phyloP scores from a whole-genome alignment of 1,140 invertebrate species.

The Colletes gigas region DNA sequence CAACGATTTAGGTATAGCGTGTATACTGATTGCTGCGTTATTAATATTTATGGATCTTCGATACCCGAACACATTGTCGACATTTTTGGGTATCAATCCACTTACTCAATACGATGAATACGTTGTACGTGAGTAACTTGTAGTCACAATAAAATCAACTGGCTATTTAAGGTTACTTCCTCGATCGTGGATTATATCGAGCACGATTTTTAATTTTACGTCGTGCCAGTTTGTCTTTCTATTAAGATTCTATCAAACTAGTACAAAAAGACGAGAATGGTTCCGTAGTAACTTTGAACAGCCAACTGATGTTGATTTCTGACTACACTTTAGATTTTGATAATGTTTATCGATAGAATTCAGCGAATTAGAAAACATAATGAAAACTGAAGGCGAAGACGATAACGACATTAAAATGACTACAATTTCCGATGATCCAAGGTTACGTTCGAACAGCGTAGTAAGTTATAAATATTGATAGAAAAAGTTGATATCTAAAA shows the following conservation, averaged over 20 bases:
- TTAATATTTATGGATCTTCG: constrained; percentile 79
- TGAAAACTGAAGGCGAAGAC: too few species aligned
- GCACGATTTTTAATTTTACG: too few species aligned
- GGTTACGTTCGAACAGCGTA: constrained; percentile 14
- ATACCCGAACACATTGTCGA: constrained; percentile 77
- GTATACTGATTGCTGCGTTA: constrained; percentile 77
- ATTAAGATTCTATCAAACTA: too few species aligned
- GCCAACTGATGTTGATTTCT: too few species aligned
- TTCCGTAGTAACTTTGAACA: too few species aligned
- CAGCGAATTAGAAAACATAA: constrained; percentile 24
- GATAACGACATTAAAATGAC: constrained; percentile 1
- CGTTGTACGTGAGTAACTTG: constrained; percentile 71
- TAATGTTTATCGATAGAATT: constrained; percentile 24
- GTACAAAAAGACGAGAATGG: too few species aligned
- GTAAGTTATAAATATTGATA: constrained; percentile 2
- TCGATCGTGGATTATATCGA: too few species aligned
- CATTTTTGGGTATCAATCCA: constrained; percentile 83
- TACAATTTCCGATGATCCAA: constrained; percentile 2
- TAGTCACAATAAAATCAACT: too few species aligned
- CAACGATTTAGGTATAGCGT: constrained; percentile 79
- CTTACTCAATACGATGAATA: constrained; percentile 82
- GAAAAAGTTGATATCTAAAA: background rate
- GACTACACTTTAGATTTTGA: too few species aligned
- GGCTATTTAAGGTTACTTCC: too few species aligned
- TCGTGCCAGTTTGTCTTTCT: too few species aligned